Conservation (phyloP, 2,797 vertebrate genomes). For the Acanthurus leucopareius region DNA sequence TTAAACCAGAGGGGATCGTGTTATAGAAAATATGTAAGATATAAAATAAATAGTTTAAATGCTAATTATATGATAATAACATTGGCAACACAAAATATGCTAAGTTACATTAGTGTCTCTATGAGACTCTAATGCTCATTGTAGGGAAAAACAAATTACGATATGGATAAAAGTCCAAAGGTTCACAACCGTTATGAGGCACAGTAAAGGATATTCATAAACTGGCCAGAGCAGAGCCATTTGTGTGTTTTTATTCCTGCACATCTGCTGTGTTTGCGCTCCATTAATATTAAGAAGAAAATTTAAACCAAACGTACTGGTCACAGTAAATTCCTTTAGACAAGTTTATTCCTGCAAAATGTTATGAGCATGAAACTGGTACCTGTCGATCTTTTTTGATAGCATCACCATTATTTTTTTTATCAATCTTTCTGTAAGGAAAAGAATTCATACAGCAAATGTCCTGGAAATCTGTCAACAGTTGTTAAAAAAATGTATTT, state of each 20-base stretch:
- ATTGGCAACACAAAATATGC: background rate
- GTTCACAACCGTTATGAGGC: background rate
- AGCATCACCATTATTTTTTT: background rate
- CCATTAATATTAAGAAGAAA: conserved; percentile 27
- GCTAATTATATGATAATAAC: background rate
- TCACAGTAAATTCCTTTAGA: background rate
- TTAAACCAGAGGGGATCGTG: background rate
- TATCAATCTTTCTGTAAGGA: too few species aligned
- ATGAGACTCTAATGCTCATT: background rate
- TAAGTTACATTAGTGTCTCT: too few species aligned
- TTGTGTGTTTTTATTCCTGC: conserved; percentile 21
- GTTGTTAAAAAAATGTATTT: too few species aligned
- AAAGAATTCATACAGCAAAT: too few species aligned
- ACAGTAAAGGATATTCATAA: background rate
- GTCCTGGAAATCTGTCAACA: background rate
- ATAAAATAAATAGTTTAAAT: background rate
- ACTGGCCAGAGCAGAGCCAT: background rate
- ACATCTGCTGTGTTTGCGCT: conserved; percentile 29
- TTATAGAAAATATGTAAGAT: too few species aligned
- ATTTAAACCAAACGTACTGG: background rate
- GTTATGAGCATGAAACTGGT: background rate
- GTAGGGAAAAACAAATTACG: background rate
- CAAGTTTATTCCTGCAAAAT: background rate
- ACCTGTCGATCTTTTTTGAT: background rate
- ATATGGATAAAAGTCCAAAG: background rate